phyloP scores from a whole-genome alignment of 2,888 invertebrate genomes.

The Phasia obesa region DNA sequence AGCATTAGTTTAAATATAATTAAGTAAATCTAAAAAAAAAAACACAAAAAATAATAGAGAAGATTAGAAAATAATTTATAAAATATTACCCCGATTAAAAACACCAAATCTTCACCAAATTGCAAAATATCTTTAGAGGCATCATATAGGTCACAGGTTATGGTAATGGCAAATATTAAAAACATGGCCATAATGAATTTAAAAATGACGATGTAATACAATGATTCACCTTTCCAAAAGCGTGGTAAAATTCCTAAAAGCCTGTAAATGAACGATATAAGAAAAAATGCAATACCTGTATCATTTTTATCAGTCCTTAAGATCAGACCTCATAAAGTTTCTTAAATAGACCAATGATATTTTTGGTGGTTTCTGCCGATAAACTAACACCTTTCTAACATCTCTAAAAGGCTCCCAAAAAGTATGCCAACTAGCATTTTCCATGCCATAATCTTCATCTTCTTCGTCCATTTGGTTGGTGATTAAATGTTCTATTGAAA shows the following conservation, averaged over 20 bases:
- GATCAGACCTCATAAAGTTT: conserved; percentile 49
- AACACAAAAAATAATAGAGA: too few relatives aligned
- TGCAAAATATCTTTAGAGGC: conserved; percentile 71
- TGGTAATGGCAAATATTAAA: conserved; percentile 62
- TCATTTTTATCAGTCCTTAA: not conserved
- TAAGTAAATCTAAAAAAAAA: conserved; percentile 73
- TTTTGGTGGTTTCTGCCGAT: not conserved
- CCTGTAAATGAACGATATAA: conserved; percentile 7
- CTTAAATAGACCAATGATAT: conserved; percentile 27
- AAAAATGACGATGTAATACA: conserved; percentile 4
- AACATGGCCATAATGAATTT: conserved; percentile 29
- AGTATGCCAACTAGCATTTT: conserved; percentile 1
- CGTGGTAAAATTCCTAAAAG: conserved; percentile 36
- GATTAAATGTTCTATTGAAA: not conserved
- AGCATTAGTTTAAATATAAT: conserved; percentile 73
- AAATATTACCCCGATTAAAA: conserved; percentile 73
- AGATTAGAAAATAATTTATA: not conserved
- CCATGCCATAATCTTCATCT: conserved; percentile 9
- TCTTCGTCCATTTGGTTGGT: not conserved
- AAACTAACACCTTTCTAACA: not conserved
- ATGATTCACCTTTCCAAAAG: conserved; percentile 22
- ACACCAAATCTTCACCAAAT: conserved; percentile 74
- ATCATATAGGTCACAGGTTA: conserved; percentile 73
- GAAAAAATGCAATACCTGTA: not conserved
- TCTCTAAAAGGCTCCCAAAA: conserved; percentile 27